Evolutionary conservation across 2,113 vertebrate species (phyloP).

Genomic region (Nothobranchius furzeri): DNA sequence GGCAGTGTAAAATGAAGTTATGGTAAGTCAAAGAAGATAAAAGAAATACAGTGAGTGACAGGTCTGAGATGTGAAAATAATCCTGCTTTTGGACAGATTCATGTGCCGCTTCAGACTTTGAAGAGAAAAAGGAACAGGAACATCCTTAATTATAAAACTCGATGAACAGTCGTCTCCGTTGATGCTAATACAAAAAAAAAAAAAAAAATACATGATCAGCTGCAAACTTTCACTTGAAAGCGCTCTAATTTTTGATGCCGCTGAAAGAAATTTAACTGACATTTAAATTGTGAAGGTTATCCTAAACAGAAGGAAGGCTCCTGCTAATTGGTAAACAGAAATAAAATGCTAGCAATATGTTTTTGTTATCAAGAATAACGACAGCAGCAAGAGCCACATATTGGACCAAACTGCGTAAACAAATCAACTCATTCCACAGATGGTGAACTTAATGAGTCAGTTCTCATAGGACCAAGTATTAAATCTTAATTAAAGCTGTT

Average conservation of each 20-base stretch:
- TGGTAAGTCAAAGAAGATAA: constrained; percentile 15
- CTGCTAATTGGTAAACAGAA: background rate
- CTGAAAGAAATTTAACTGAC: constrained; percentile 29
- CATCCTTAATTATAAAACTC: too few relatives aligned
- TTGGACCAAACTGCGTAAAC: constrained; percentile 1
- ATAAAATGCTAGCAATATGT: background rate
- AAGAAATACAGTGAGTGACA: constrained; percentile 10
- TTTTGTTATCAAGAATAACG: constrained; percentile 3
- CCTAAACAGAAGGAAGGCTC: constrained; percentile 7
- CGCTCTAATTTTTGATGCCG: constrained; percentile 15
- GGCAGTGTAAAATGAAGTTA: constrained; percentile 29
- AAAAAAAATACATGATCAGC: too few relatives aligned
- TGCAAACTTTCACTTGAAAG: constrained; percentile 3
- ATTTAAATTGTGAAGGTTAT: constrained; percentile 23
- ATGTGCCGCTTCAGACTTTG: background rate
- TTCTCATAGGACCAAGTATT: constrained; percentile 11
- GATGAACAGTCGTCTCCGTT: background rate
- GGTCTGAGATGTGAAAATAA: background rate
- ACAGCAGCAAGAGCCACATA: background rate
- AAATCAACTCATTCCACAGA: constrained; percentile 25
- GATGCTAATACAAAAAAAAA: background rate
- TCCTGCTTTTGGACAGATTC: background rate
- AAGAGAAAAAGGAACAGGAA: background rate
- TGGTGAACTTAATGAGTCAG: constrained; percentile 15
- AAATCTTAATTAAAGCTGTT: constrained; percentile 10